These are phyloP conservation scores for Scolopax mira DNA, from an alignment of 2,113 vertebrate genomes.

Conservation along the genomic window DNA sequence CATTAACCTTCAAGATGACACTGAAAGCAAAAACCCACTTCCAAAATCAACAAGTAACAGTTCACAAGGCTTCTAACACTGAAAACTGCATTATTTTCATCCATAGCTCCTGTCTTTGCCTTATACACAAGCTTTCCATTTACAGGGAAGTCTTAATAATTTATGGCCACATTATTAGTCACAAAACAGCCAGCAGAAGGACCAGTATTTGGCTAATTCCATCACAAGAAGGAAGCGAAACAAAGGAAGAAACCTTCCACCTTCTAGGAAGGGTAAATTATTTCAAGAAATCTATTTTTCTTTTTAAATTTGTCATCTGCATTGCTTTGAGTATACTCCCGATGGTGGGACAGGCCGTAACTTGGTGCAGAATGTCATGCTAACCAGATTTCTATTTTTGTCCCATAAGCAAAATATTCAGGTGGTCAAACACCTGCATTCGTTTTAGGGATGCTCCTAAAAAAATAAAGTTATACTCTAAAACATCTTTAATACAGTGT, in stretches of 20 bases:
- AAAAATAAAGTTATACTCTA: neutral
- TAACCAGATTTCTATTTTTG: neutral
- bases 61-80: neutral
- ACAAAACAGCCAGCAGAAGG: neutral
- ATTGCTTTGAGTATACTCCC: neutral
- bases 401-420: neutral
- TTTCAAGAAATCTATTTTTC: neutral
- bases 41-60: neutral
- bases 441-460: neutral
- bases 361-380: neutral
- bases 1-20: neutral
- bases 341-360: neutral
- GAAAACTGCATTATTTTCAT: neutral
- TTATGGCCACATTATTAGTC: neutral
- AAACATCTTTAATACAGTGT: neutral
- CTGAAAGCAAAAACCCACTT: neutral
- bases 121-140: neutral
- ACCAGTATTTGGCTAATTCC: neutral
- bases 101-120: neutral
- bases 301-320: neutral
- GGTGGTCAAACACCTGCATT: neutral
- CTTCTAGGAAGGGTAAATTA: neutral
- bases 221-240: neutral
- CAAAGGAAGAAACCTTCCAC: neutral
- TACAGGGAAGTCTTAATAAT: neutral